These are phyloP conservation scores for Liopterus haemorrhoidalis DNA, from an alignment of 2,888 invertebrate species.

Conservation along the genomic window DNA sequence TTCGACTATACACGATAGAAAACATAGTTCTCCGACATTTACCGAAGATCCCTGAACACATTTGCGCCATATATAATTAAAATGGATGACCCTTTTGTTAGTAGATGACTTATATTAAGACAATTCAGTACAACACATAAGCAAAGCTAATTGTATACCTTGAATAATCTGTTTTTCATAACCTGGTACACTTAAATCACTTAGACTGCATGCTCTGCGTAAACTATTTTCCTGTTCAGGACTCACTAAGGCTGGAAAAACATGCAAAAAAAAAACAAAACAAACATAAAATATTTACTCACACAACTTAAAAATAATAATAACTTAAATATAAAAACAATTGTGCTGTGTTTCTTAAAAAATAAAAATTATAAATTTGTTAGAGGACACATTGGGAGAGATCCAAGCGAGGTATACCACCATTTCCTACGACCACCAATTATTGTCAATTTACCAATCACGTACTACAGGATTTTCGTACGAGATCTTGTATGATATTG, in stretches of 20 bases:
- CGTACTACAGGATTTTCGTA: too few relatives aligned
- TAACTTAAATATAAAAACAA: conserved; percentile 23
- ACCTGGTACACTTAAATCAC: conserved; percentile 54
- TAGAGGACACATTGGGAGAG: conserved; percentile 18
- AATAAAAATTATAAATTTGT: too few relatives aligned
- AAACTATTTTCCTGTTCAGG: conserved; percentile 54
- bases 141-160: conserved; percentile 35
- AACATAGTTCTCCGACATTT: too few relatives aligned
- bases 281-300: conserved; percentile 27
- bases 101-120: too few relatives aligned
- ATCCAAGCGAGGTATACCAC: conserved; percentile 14
- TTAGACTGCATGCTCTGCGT: conserved; percentile 74
- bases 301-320: conserved; percentile 9
- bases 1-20: too few relatives aligned
- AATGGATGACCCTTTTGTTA: too few relatives aligned
- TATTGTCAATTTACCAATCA: conserved; percentile 23
- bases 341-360: too few relatives aligned
- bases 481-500: too few relatives aligned
- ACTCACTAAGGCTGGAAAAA: conserved; percentile 41
- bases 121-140: not conserved
- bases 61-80: too few relatives aligned
- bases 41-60: too few relatives aligned
- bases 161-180: conserved; percentile 41
- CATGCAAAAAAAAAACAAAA: conserved; percentile 36
- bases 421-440: conserved; percentile 24